Conservation (phyloP, 1,140 invertebrate species). For the Monomorium pharaonis region DNA sequence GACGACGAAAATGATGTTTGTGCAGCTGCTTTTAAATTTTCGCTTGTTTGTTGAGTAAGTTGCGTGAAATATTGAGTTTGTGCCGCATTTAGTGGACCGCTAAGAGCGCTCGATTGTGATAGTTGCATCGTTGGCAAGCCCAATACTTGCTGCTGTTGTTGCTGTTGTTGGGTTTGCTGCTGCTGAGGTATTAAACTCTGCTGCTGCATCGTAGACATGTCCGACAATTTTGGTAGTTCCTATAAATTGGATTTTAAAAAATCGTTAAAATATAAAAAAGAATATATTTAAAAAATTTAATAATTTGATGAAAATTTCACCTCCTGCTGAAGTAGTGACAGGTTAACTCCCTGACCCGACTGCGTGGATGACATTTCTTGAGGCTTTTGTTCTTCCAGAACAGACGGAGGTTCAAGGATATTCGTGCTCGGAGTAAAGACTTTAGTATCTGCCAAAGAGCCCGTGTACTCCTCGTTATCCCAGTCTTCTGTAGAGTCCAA, state of each 20-base stretch:
- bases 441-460: constrained; percentile 96
- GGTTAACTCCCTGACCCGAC: constrained; percentile 72
- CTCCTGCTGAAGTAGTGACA: constrained; percentile 74
- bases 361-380: constrained; percentile 72
- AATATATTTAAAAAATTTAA: background rate
- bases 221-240: constrained; percentile 79
- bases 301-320: constrained; percentile 52
- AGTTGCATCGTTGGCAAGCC: constrained; percentile 82
- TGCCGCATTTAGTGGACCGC: constrained; percentile 87
- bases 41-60: constrained; percentile 89
- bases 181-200: constrained; percentile 77
- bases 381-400: constrained; percentile 76
- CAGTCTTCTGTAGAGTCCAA: constrained; percentile 92
- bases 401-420: constrained; percentile 73
- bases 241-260: constrained; percentile 53
- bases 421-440: constrained; percentile 93
- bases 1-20: constrained; percentile 82
- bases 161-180: constrained; percentile 77
- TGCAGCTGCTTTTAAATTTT: constrained; percentile 87
- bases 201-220: constrained; percentile 76
- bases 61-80: constrained; percentile 90
- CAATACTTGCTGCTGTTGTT: constrained; percentile 77
- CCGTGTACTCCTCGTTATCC: constrained; percentile 98
- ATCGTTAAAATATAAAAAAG: constrained; percentile 9
- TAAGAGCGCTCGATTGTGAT: constrained; percentile 80